Conservation (phyloP, 2,888 invertebrate genomes). For the Crematogaster levior region DNA sequence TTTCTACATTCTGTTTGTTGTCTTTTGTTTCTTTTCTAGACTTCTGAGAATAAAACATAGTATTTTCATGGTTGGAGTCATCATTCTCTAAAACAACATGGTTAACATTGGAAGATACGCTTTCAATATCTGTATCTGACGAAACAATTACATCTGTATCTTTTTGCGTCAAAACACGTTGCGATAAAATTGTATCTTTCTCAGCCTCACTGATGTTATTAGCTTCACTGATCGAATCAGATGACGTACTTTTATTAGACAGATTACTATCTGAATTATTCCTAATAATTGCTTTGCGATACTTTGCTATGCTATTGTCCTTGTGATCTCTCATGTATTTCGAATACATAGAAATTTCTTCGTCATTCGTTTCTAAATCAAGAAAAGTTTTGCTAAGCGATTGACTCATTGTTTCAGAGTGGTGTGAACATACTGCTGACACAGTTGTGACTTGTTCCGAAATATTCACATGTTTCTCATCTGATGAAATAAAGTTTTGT, state of each 20-base stretch:
- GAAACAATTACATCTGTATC: conserved; percentile 36
- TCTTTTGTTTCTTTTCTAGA: neutral
- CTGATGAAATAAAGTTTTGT: neutral
- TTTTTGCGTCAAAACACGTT: conserved; percentile 19
- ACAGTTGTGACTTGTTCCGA: neutral
- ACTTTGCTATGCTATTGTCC: conserved; percentile 80
- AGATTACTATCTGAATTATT: conserved; percentile 20
- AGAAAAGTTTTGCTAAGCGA: neutral
- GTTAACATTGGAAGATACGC: conserved; percentile 11
- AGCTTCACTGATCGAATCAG: neutral
- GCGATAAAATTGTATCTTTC: neutral
- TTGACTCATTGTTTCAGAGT: neutral
- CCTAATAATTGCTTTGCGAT: conserved; percentile 68
- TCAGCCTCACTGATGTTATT: neutral
- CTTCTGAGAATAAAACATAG: neutral
- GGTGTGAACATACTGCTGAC: neutral
- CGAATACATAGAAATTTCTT: conserved; percentile 79
- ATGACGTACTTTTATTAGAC: conserved; percentile 12
- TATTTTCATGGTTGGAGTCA: neutral
- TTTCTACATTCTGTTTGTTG: neutral
- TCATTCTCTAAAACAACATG: neutral
- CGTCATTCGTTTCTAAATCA: conserved; percentile 15
- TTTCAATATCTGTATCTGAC: conserved; percentile 42
- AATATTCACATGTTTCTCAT: neutral
- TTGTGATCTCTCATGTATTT: conserved; percentile 77